These are phyloP conservation scores for Drosophila melanogaster DNA, from an alignment of 1,140 invertebrate genomes.

Conservation along the genomic window Release_6_plus_ISO1_MT NC_004354.4:7071501-7072000, in stretches of 20 bases:
- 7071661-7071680: constrained; percentile 86
- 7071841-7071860: constrained; percentile 87
- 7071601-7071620: constrained; percentile 87
- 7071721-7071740: constrained; percentile 87
- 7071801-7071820: constrained; percentile 57
- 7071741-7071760: constrained; percentile 87
- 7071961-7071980: constrained; percentile 90
- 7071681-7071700: constrained; percentile 86
- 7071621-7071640: constrained; percentile 86
- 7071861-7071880: constrained; percentile 88
- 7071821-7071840: constrained; percentile 86
- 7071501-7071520: constrained; percentile 84
- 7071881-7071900: constrained; percentile 92
- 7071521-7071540: constrained; percentile 89
- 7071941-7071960: constrained; percentile 89
- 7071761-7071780: constrained; percentile 86
- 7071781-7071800: constrained; percentile 76
- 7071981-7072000: constrained; percentile 88
- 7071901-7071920: constrained; percentile 88
- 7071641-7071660: constrained; percentile 87
- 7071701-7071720: constrained; percentile 87
- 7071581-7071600: constrained; percentile 91
- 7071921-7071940: constrained; percentile 88
- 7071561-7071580: constrained; percentile 92
- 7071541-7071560: constrained; percentile 89